Conservation (phyloP, 2,113 vertebrate genomes). For the Campylomormyrus numenius region DNA sequence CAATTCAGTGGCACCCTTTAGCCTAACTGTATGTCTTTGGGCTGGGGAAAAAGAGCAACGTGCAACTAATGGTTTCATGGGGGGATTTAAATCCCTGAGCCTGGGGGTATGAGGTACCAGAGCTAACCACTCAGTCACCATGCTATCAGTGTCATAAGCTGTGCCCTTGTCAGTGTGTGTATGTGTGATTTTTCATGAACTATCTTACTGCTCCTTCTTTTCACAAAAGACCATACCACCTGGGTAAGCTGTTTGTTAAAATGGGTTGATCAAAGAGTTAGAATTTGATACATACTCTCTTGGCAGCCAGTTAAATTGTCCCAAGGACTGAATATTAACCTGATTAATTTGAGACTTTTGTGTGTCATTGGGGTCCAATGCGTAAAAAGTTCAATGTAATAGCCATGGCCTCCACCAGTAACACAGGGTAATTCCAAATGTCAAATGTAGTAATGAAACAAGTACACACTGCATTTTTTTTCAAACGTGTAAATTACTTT, state of each 20-base stretch:
- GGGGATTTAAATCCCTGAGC: not conserved
- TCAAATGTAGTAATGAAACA: slow-evolving; percentile 1
- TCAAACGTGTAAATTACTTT: slow-evolving; percentile 12
- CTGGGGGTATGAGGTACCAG: not conserved
- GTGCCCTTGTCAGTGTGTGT: not conserved
- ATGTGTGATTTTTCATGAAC: not conserved
- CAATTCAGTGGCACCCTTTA: not conserved
- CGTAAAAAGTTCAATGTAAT: not conserved
- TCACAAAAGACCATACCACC: not conserved
- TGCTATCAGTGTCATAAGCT: not conserved
- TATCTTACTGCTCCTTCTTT: not conserved
- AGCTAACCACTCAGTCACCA: not conserved
- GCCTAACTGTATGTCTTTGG: not conserved
- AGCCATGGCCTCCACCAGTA: not conserved
- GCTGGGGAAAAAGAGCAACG: not conserved
- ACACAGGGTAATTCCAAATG: slow-evolving; percentile 1
- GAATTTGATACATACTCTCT: not conserved
- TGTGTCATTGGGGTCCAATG: not conserved
- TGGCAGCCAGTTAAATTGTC: not conserved
- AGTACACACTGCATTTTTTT: not conserved
- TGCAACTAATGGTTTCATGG: not conserved
- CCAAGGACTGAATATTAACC: not conserved
- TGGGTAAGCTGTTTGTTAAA: not conserved
- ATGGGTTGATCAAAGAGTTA: not conserved
- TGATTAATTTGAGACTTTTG: not conserved